These are phyloP conservation scores for Branchipolynoe longqiensis DNA, from an alignment of 2,888 invertebrate genomes.

Conservation along the genomic window DNA sequence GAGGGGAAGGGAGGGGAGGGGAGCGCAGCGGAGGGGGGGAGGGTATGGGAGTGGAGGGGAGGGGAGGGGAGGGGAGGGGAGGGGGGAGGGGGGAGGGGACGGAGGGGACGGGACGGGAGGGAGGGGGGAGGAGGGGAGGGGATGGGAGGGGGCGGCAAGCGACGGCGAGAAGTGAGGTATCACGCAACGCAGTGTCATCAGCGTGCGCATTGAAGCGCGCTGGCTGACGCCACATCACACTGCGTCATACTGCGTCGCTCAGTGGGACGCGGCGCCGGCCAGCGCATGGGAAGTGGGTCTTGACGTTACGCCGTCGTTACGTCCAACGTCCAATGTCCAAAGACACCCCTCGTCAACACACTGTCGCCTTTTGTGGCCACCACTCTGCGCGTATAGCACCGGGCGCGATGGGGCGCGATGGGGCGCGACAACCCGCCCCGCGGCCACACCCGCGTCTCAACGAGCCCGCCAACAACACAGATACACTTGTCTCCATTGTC, in stretches of 20 bases:
- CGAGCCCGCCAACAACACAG: conserved; percentile 37
- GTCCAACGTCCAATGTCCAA: too few species aligned
- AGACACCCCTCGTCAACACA: conserved; percentile 43
- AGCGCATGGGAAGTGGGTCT: too few species aligned
- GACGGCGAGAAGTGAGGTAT: neutral
- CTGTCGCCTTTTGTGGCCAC: conserved; percentile 49
- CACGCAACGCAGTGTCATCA: conserved; percentile 26
- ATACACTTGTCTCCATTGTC: conserved; percentile 55
- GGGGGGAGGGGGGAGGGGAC: too few species aligned
- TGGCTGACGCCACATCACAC: neutral
- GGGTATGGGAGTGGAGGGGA: too few species aligned
- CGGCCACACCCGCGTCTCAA: neutral
- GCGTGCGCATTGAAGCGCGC: too few species aligned
- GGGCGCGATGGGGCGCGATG: neutral
- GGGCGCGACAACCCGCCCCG: conserved; percentile 15
- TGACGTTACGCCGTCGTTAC: conserved; percentile 52
- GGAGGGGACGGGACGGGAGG: too few species aligned
- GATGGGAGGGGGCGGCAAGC: too few species aligned
- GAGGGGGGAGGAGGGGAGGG: too few species aligned
- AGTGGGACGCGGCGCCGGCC: too few species aligned
- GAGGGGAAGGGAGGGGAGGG: too few species aligned
- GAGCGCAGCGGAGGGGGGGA: too few species aligned
- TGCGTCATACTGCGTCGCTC: conserved; percentile 33
- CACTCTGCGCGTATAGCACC: conserved; percentile 46
- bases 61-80: too few species aligned